Evolutionary conservation across 2,113 vertebrate species (phyloP).

Genomic region (Hypocryptadius cinnamomeus): DNA sequence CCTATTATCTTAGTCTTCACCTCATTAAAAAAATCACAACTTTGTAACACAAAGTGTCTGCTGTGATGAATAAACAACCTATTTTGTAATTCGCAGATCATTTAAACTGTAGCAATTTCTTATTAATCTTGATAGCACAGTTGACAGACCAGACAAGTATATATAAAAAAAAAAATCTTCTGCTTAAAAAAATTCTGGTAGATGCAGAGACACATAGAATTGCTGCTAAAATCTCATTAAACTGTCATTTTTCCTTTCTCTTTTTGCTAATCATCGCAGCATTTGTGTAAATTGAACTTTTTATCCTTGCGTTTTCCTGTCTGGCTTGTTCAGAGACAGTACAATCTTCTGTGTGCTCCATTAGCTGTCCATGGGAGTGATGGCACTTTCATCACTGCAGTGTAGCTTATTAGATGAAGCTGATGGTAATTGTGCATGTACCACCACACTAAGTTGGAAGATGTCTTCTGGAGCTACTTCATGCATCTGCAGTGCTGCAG

Average conservation of each 20-base stretch:
- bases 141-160: slow-evolving; percentile 12
- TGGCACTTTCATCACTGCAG: not conserved
- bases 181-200: not conserved
- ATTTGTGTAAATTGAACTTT: not conserved
- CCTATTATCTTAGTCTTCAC: not conserved
- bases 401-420: not conserved
- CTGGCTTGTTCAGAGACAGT: not conserved
- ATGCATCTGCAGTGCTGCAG: not conserved
- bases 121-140: slow-evolving; percentile 12
- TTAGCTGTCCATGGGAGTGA: not conserved
- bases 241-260: not conserved
- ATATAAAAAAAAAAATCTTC: not conserved
- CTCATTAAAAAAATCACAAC: slow-evolving; percentile 51
- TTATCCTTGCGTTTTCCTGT: not conserved
- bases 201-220: not conserved
- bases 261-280: not conserved
- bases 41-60: slow-evolving; percentile 22
- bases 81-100: slow-evolving; percentile 51
- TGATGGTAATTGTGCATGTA: not conserved
- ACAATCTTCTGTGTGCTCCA: not conserved
- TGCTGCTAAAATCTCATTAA: not conserved
- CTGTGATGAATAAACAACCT: slow-evolving; percentile 39
- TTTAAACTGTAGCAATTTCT: slow-evolving; percentile 30
- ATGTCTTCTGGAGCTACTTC: not conserved
- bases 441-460: not conserved